Evolutionary conservation across 2,797 vertebrate genomes (phyloP), one percentile per base, ranked within the genome.

Genomic region (Sebastes minor): DNA sequence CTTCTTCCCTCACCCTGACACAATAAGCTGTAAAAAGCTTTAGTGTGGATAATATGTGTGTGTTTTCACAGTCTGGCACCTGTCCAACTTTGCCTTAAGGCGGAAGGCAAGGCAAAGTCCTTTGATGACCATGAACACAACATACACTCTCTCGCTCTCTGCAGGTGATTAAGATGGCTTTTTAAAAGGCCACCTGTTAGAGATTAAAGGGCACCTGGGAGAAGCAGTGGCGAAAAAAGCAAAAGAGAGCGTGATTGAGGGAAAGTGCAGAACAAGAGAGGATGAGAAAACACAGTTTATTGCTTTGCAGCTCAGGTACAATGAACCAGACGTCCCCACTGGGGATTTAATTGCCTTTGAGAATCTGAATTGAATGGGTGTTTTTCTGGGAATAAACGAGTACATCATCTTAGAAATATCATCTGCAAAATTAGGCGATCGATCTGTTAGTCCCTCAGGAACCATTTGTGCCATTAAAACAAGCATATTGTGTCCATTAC

Each of bases 121-220:
- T 93, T 94, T 94, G 90, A 94, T 93, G 83, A 74, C 73, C 82
- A 71, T 74, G 72, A 91, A 89, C 83, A 89, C 81, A 88, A 71
- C 87, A 49, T 12, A 2, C 69, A 69, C 84, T 55, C 66, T 53
- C 71, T 65, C 81, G 74, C 38, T 33, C 63, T 80, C 86, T 92
- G 91, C 89, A 92, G 92, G 93, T 96, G 92, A 96, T 96, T 95
- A 95, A 94, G 92, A 90, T 93, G 85, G 83, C 89, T 91, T 88
- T 94, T 96, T 96, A 93, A 92, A 95, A 95, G 89, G 87, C 93
- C 96, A 97, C 95, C 96, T 97, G 96, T 94, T 95, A 83, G 89
- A 96, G 95, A 96, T 96, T 95, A 95, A 95, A 95, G 91, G 94
- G 85, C 94, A 95, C 94, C 95, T 94, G 94, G 94, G 91, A 94